These are phyloP conservation scores for Typhlichthys subterraneus DNA, from an alignment of 2,797 vertebrate genomes.

Conservation along the genomic window DNA sequence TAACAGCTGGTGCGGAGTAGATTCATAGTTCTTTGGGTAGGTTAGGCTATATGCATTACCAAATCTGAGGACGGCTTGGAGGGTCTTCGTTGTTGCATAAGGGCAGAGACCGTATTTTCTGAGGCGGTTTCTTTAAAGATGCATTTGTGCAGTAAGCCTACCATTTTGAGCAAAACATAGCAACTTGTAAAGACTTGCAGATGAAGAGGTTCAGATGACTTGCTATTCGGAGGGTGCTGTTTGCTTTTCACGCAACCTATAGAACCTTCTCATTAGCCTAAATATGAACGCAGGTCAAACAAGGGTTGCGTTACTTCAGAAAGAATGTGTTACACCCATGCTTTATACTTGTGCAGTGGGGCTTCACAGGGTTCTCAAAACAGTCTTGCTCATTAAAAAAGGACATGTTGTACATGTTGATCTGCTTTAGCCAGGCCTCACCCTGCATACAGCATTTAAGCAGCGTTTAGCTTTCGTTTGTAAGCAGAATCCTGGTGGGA, in stretches of 20 bases:
- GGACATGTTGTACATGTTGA: conserved; percentile 14
- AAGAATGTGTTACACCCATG: conserved; percentile 2
- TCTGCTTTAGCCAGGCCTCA: conserved; percentile 11
- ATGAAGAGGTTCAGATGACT: too few relatives aligned
- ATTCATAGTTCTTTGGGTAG: too few relatives aligned
- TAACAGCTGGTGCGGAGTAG: too few relatives aligned
- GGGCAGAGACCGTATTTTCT: too few relatives aligned
- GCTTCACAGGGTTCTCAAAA: neutral
- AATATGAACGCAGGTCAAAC: conserved; percentile 39
- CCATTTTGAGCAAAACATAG: too few relatives aligned
- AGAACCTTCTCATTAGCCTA: conserved; percentile 51
- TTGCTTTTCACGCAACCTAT: conserved; percentile 25
- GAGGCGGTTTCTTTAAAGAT: too few relatives aligned
- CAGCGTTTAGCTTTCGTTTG: conserved; percentile 22
- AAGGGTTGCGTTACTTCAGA: conserved; percentile 12
- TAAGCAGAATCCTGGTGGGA: conserved; percentile 44
- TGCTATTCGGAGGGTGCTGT: too few relatives aligned
- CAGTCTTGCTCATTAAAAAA: conserved; percentile 15
- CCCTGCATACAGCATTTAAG: conserved; percentile 20
- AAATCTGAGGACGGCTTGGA: too few relatives aligned
- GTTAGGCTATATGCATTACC: too few relatives aligned
- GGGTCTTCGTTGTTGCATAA: too few relatives aligned
- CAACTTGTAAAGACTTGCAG: too few relatives aligned
- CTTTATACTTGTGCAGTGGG: neutral
- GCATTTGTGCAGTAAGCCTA: too few relatives aligned